Base-by-base conservation (phyloP, 2,888 invertebrate species). In the Serripes groenlandicus region DNA sequence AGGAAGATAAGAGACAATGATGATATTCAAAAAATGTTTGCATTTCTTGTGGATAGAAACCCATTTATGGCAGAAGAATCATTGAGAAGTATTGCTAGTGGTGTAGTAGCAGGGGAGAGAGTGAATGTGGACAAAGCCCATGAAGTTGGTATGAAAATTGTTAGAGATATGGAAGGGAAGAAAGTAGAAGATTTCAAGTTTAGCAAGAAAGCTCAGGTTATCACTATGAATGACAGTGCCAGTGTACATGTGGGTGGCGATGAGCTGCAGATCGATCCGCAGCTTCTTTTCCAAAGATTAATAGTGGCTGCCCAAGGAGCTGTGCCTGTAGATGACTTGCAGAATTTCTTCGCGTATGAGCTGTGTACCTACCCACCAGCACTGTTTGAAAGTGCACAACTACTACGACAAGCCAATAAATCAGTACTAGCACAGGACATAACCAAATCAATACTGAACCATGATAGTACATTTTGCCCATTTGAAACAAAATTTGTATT, bases 1-100 rank as follows among this genome's bases (percentile, higher is more conserved):
- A 75, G 77, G 42, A 73, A 73, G 35, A 60, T 70, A 30, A 73
- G 86, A 35, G 83, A 86, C 60, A n/a, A n/a, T n/a, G n/a, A n/a
- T n/a, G n/a, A n/a, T n/a, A 23, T 15, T 18, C 18, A 52, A 2
- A 73, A 81, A 64, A 42, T 64, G 21, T 26, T 30, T 21, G 69
- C 37, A 70, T 86, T 83, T 42, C 66, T 86, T 9, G 37, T 18
- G 28, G 54, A 18, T 5, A 49, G 70, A 26, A 52, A 49, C 28
- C 70, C 70, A 52, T 70, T 70, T 23, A 11, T 9, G 5, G 42
- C 9, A 42, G 54, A 52, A 18, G 23, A 23, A n/a, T 9, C 7
- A 35, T 52, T 70, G 28, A 42, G 30, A 21, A 70, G 54, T 42
- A 70, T 70, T 18, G 15, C 49, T 37, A 70, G 15, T 52, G 70